These are phyloP conservation scores for Saccostrea glomerata DNA, from an alignment of 1,140 invertebrate species.

Conservation along the genomic window DNA sequence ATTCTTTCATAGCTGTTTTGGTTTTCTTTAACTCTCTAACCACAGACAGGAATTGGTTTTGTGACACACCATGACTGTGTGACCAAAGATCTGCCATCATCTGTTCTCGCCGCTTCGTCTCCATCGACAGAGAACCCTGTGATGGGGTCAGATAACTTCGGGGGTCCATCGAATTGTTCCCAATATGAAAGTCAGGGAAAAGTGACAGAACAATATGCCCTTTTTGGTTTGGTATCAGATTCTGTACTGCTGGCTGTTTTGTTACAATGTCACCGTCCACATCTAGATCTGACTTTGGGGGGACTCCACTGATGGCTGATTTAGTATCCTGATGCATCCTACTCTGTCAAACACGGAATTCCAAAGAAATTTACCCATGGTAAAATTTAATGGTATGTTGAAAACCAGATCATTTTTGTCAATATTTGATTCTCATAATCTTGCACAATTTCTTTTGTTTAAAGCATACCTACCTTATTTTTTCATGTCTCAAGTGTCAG, in stretches of 20 bases:
- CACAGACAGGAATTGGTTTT: constrained; percentile 7
- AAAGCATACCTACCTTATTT: too few species aligned
- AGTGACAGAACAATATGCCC: background rate
- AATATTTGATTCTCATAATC: too few species aligned
- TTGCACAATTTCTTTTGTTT: too few species aligned
- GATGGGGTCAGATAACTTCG: background rate
- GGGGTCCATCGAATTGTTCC: constrained; percentile 11
- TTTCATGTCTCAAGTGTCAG: background rate
- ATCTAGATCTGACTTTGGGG: background rate
- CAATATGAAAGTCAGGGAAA: background rate
- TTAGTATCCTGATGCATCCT: background rate
- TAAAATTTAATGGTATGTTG: too few species aligned
- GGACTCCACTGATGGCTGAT: background rate
- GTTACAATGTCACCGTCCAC: background rate
- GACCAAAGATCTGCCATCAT: constrained; percentile 13
- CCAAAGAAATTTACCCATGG: background rate
- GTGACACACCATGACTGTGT: background rate
- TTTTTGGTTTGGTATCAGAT: background rate
- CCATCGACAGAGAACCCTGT: background rate
- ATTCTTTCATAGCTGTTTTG: background rate
- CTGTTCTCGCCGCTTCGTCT: background rate
- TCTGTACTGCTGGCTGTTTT: background rate
- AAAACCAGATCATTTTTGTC: too few species aligned
- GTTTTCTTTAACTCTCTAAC: constrained; percentile 20
- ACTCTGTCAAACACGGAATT: background rate